Conservation (phyloP, 92 coral and sea anemone species). For the Umimayanthus kanabou region DNA sequence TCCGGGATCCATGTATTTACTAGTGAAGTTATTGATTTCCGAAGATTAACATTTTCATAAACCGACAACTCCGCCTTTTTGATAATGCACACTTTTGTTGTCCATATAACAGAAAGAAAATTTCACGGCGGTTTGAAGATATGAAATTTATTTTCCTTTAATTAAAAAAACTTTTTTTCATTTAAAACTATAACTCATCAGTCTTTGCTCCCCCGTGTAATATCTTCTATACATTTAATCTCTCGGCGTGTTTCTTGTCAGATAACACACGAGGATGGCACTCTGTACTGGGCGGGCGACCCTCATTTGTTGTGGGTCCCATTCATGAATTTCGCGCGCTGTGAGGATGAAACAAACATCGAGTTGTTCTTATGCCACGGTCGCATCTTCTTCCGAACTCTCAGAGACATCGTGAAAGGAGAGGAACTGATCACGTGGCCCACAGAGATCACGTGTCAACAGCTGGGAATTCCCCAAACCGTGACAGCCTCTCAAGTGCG, state of each 20-base stretch:
- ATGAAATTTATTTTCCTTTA: no score
- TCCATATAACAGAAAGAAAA: not conserved
- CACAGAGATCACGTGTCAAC: constrained; percentile 58
- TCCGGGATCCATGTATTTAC: no score
- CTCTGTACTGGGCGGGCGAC: constrained; percentile 78
- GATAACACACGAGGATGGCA: constrained; percentile 89
- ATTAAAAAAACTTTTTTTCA: no score
- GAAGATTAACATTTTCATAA: not conserved
- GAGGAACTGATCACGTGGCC: constrained; percentile 96
- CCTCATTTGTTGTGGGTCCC: constrained; percentile 86
- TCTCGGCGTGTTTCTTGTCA: not conserved
- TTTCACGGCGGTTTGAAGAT: no score
- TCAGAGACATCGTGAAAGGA: constrained; percentile 73
- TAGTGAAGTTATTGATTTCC: no score
- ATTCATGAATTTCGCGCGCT: constrained; percentile 89
- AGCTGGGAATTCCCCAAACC: constrained; percentile 63
- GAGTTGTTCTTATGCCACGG: constrained; percentile 78
- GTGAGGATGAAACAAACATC: constrained; percentile 78
- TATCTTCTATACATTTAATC: not conserved
- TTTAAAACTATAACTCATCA: no score
- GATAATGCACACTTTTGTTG: not conserved
- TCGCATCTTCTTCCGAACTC: constrained; percentile 76
- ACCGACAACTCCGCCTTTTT: not conserved
- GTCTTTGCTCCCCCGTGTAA: no score
- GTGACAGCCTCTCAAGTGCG: constrained; percentile 4